Evolutionary conservation across 92 coral and sea anemone genomes (phyloP), one percentile per base, ranked within the genome.

Genomic region (Hydrozoanthus gracilis): DNA sequence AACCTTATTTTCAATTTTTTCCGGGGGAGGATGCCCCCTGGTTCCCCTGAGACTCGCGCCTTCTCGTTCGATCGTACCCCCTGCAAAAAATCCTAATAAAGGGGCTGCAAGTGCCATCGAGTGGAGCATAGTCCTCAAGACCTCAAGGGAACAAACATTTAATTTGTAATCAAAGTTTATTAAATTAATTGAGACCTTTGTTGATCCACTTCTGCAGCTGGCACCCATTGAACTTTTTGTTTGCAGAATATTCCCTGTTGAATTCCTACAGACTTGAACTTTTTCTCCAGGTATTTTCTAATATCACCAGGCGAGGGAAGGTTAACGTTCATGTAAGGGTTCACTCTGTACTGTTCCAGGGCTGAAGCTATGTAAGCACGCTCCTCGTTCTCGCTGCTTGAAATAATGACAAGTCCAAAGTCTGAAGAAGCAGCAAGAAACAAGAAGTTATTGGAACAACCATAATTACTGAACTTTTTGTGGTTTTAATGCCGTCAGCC

Each of bases 361-460:
- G 92, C 95, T 11, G 95, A 84, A 47, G 88, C 95, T 78, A 93
- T 86, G 88, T 93, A 93, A 3, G 98, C 92, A 60, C 84, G 88
- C 74, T 88, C 94, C 58, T 95, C 98, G 44, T 95, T 92, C 60
- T 95, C 95, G 50, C 85, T 89, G 54, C 98, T 91, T 70, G 94
- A 92, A 64, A 95, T 89, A 52, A 95, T 88, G 7, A 92, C 95
- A 11, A 95, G 90, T 64, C 87, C 88, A 16, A 88, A 80, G n/a
- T 84, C 98, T 95, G 74, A 18, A 72, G n/a, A 60, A 20, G 47
- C 9, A 68, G 44, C 4, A 68, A 68, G 15, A 58, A 20, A 68
- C 8, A 27, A 20, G 46, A 66, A 18, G 14, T 39, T 20, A 27
- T 27, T 27, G 39, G 39, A 27, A 27, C 39, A 27, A 27, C 39